Evolutionary conservation across 1,140 invertebrate species (phyloP).

Genomic region (Euglossa dilemma): DNA sequence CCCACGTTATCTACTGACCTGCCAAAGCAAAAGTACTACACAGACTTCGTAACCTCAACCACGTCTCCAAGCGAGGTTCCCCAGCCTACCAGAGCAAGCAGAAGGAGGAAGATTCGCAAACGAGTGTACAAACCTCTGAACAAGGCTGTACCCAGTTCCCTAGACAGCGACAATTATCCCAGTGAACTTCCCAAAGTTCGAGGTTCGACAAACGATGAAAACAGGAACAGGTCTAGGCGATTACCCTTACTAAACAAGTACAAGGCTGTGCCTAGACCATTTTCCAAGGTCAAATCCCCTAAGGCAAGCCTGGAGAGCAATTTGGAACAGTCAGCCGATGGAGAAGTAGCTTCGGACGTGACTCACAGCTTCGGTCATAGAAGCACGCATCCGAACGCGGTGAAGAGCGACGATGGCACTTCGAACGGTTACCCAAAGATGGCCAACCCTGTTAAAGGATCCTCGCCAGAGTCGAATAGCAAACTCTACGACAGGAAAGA

Average conservation of each 20-base stretch:
- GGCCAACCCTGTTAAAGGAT: neutral
- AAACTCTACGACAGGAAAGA: neutral
- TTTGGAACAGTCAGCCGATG: neutral
- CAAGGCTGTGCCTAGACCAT: constrained; percentile 38
- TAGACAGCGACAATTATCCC: neutral
- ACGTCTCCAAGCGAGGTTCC: neutral
- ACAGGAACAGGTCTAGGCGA: neutral
- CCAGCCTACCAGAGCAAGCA: neutral
- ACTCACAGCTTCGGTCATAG: neutral
- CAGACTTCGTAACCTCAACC: neutral
- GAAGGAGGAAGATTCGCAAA: neutral
- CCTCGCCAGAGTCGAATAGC: neutral
- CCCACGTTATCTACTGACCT: neutral
- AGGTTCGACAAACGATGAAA: neutral
- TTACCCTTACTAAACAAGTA: constrained; percentile 33
- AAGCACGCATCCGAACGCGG: neutral
- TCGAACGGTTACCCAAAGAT: neutral
- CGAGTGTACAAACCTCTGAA: neutral
- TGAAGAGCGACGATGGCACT: neutral
- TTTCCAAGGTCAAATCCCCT: neutral
- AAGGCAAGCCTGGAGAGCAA: neutral
- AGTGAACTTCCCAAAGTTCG: neutral
- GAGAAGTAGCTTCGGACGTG: too few species aligned
- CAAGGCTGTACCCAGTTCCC: neutral
- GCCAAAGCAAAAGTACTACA: neutral